Evolutionary conservation across 2,113 vertebrate genomes (phyloP).

Genomic region (Ivindomyrus marchei): DNA sequence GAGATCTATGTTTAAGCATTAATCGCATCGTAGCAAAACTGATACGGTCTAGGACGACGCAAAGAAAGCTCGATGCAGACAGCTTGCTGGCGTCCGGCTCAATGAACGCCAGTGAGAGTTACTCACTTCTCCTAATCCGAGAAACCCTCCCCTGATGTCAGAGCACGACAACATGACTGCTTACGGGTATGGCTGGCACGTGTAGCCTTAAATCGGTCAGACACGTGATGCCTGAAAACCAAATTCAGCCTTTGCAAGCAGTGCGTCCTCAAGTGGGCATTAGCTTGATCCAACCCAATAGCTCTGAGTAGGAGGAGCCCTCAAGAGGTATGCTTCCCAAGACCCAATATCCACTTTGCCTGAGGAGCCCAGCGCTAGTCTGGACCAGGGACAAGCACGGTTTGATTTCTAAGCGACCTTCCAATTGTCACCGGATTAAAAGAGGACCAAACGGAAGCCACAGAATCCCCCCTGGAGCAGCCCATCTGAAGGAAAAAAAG

Average conservation of each 20-base stretch:
- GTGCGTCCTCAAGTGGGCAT: background rate
- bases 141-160: background rate
- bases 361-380: background rate
- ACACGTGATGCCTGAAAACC: background rate
- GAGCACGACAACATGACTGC: background rate
- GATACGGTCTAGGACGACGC: background rate
- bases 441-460: background rate
- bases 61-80: background rate
- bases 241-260: background rate
- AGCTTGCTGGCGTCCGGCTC: background rate
- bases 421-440: background rate
- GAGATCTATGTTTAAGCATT: background rate
- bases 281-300: background rate
- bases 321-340: background rate
- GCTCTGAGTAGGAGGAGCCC: background rate
- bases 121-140: background rate
- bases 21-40: background rate
- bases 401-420: background rate
- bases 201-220: background rate
- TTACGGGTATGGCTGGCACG: background rate
- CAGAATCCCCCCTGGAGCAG: background rate
- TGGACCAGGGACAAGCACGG: background rate
- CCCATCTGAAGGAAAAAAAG: background rate
- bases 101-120: background rate
- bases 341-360: background rate